Conservation (phyloP, 2,113 vertebrate species). For the Dendrocopos noguchii region DNA sequence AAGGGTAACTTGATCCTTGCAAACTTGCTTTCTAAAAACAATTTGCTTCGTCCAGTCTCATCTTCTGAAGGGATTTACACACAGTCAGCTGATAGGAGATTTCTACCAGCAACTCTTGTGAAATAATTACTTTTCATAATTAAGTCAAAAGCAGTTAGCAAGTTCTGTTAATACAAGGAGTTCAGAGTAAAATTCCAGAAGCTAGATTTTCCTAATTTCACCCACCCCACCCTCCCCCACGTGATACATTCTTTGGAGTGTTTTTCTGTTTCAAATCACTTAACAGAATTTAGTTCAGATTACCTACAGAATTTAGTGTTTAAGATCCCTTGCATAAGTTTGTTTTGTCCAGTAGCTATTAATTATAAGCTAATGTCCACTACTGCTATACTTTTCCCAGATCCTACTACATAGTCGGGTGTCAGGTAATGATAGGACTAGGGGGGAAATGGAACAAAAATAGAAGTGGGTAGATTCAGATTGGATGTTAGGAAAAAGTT, state of each 20-base stretch:
- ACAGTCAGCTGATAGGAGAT: neutral
- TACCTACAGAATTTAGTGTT: too few species aligned
- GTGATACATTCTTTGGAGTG: neutral
- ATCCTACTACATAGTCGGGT: neutral
- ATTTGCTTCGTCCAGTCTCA: neutral
- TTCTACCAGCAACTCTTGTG: neutral
- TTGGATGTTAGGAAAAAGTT: too few species aligned
- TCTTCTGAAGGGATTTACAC: neutral
- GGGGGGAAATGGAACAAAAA: too few species aligned
- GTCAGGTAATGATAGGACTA: too few species aligned
- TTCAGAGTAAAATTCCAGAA: neutral
- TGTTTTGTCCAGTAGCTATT: neutral
- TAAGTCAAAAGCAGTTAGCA: neutral
- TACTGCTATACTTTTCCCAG: neutral
- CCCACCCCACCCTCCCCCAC: neutral
- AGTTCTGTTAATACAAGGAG: neutral
- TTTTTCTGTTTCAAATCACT: neutral
- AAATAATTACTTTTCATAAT: neutral
- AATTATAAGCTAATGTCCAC: neutral
- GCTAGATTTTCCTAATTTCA: neutral
- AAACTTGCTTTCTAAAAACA: neutral
- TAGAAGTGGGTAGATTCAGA: too few species aligned
- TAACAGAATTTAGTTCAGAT: too few species aligned
- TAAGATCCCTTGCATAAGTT: neutral
- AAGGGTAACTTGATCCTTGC: neutral